Conservation (phyloP, 2,113 vertebrate genomes). For the Puma concolor region DNA sequence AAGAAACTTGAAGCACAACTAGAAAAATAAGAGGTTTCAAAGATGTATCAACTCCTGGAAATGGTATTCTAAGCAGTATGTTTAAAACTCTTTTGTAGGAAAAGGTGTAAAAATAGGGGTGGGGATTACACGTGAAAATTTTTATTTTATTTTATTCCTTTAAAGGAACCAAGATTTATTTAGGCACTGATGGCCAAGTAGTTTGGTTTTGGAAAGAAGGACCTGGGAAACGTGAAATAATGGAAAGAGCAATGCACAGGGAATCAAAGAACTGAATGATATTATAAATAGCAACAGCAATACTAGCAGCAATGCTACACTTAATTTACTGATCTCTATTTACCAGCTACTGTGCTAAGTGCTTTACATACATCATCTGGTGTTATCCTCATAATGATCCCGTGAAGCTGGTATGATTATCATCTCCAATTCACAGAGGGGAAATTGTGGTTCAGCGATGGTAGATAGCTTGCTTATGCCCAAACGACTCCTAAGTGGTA, state of each 20-base stretch:
- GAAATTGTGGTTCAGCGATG: background rate
- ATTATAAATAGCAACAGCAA: background rate
- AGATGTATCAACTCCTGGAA: slow-evolving; percentile 59
- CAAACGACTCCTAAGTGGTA: background rate
- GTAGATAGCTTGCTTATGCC: background rate
- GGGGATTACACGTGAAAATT: background rate
- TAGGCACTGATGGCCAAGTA: background rate
- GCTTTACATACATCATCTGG: background rate
- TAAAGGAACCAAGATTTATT: slow-evolving; percentile 50
- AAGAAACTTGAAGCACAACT: slow-evolving; percentile 52
- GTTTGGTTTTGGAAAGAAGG: slow-evolving; percentile 29
- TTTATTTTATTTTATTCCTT: slow-evolving; percentile 30
- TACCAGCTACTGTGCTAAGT: background rate
- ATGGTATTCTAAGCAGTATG: slow-evolving; percentile 55
- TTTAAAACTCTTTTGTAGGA: slow-evolving; percentile 5
- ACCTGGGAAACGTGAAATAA: slow-evolving; percentile 1
- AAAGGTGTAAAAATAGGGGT: background rate
- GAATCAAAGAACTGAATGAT: background rate
- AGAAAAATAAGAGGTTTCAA: slow-evolving; percentile 57
- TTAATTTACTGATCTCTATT: background rate
- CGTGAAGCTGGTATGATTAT: background rate
- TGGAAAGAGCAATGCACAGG: background rate
- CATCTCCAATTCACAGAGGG: background rate
- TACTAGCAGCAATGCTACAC: background rate
- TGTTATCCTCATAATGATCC: background rate